A percentile compares a stretch with the other conserved stretches of the same genome.
These are phyloP conservation scores for Notamacropus eugenii DNA, from an alignment of 2,797 vertebrate species.

Conservation along the genomic window DNA sequence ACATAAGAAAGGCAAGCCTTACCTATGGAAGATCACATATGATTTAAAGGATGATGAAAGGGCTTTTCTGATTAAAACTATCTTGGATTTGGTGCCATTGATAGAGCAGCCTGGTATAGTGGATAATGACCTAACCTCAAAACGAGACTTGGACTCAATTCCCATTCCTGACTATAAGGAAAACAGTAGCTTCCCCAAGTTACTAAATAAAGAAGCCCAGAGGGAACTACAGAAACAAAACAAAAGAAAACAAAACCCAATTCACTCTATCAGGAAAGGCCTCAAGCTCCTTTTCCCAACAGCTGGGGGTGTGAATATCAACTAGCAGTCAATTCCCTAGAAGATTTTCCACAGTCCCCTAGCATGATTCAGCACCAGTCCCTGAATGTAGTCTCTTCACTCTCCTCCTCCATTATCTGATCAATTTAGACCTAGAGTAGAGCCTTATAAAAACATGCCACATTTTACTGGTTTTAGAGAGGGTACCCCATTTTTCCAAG, in stretches of 20 bases:
- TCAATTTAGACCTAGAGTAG: background rate
- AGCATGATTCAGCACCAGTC: background rate
- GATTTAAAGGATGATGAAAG: background rate
- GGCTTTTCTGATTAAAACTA: background rate
- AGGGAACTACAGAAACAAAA: background rate
- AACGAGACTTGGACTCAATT: background rate
- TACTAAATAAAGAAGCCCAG: background rate
- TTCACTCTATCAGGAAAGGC: background rate
- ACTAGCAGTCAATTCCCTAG: background rate
- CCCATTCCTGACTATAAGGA: background rate
- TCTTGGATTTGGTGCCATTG: background rate
- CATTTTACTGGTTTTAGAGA: background rate
- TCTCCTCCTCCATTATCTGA: background rate
- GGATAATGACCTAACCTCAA: background rate
- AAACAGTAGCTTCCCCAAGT: background rate
- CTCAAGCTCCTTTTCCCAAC: background rate
- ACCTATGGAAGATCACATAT: background rate
- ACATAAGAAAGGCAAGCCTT: background rate
- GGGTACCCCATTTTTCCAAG: background rate
- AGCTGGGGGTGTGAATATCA: background rate
- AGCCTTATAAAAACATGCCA: background rate
- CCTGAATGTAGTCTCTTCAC: background rate
- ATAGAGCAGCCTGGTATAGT: background rate
- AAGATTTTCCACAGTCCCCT: background rate
- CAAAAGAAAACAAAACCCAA: background rate